These are phyloP conservation scores for Eristalis pertinax DNA, from an alignment of 2,888 invertebrate genomes.

Conservation along the genomic window DNA sequence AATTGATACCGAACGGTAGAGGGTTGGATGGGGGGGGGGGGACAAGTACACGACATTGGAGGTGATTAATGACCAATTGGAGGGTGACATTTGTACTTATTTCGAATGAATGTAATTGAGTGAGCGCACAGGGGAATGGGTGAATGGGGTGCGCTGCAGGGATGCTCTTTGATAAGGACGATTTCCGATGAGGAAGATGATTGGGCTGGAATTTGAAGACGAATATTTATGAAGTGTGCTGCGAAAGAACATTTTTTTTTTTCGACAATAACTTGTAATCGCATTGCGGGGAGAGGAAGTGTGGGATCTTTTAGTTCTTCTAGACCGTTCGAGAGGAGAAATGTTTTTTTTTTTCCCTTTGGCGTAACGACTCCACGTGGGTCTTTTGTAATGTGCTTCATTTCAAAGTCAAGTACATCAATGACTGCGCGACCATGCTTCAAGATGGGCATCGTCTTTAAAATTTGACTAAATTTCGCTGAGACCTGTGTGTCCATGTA, in stretches of 20 bases:
- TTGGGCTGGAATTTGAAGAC: background rate
- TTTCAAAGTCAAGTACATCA: too few relatives aligned
- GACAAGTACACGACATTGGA: conserved; percentile 42
- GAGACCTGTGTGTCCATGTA: too few relatives aligned
- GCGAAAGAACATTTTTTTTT: background rate
- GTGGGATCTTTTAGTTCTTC: background rate
- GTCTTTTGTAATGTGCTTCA: too few relatives aligned
- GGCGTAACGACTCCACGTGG: too few relatives aligned
- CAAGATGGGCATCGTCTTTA: too few relatives aligned
- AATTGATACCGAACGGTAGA: background rate
- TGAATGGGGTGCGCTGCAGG: background rate
- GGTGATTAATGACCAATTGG: conserved; percentile 65
- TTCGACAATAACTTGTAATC: background rate
- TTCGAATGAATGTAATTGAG: conserved; percentile 54
- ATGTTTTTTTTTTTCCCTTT: too few relatives aligned
- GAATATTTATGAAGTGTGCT: background rate
- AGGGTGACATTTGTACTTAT: conserved; percentile 60
- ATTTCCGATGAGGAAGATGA: conserved; percentile 11
- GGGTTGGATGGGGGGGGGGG: background rate
- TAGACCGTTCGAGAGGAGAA: too few relatives aligned
- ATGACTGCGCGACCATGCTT: too few relatives aligned
- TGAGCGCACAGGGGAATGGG: background rate
- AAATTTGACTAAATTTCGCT: too few relatives aligned
- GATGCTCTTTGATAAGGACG: conserved; percentile 31
- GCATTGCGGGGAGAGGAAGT: background rate